phyloP scores from a whole-genome alignment of 2,113 vertebrate genomes.

The Castor canadensis region DNA sequence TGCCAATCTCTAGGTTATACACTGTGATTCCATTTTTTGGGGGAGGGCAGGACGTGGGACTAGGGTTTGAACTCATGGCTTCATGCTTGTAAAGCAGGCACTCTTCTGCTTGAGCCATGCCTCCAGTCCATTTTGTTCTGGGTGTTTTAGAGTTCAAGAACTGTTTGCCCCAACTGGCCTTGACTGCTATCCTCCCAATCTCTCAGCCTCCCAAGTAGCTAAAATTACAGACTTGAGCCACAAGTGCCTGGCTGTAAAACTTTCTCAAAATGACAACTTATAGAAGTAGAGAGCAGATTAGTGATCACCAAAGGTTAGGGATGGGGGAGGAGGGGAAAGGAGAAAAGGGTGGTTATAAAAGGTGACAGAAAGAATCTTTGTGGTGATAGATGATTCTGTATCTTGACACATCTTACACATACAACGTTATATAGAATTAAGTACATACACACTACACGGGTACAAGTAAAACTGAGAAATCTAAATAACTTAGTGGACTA shows the following conservation, averaged over 20 bases:
- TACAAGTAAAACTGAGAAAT: background rate
- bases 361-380: background rate
- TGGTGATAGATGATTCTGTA: background rate
- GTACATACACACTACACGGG: background rate
- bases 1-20: background rate
- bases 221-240: too few species aligned
- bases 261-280: background rate
- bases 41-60: too few species aligned
- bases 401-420: background rate
- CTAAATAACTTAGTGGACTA: background rate
- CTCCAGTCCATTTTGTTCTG: too few species aligned
- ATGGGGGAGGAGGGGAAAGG: background rate
- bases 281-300: background rate
- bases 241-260: background rate
- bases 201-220: too few species aligned
- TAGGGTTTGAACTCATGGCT: too few species aligned
- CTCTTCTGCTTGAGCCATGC: too few species aligned
- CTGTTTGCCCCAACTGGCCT: too few species aligned
- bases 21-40: background rate
- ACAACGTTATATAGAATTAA: background rate
- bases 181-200: too few species aligned
- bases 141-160: too few species aligned
- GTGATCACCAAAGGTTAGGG: background rate
- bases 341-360: background rate
- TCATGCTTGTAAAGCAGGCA: too few species aligned